Percentiles rank a stretch among this genome's conserved stretches.
Conservation (phyloP, 2,888 invertebrate species). For the Zygaena filipendulae region DNA sequence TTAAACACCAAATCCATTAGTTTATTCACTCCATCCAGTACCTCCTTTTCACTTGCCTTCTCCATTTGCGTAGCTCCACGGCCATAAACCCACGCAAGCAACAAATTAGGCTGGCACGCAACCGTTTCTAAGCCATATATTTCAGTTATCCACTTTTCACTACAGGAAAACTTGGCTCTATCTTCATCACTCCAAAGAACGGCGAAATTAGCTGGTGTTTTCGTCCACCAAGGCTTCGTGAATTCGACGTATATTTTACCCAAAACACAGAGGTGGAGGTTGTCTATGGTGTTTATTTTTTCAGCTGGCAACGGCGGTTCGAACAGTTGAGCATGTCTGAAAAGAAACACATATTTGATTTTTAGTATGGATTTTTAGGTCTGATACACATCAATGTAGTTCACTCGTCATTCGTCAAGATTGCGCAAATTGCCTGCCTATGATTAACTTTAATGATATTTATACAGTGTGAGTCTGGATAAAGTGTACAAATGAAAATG, state of each 20-base stretch:
- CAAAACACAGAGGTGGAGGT: constrained; percentile 72
- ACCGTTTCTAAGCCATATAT: constrained; percentile 71
- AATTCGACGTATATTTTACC: constrained; percentile 79
- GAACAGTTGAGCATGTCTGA: constrained; percentile 63
- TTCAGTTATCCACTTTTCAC: constrained; percentile 70
- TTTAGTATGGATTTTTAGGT: too few species aligned
- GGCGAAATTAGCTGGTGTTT: constrained; percentile 49
- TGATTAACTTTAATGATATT: too few species aligned
- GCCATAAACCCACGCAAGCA: constrained; percentile 76
- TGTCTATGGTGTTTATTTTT: constrained; percentile 68
- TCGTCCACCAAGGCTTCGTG: constrained; percentile 73
- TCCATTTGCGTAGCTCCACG: constrained; percentile 72
- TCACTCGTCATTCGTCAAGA: too few species aligned
- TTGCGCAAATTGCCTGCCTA: too few species aligned
- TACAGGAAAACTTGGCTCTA: constrained; percentile 44
- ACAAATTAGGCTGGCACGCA: constrained; percentile 67
- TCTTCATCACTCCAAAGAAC: constrained; percentile 69
- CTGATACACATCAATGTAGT: too few species aligned
- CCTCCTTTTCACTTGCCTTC: constrained; percentile 54
- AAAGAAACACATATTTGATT: constrained; percentile 14
- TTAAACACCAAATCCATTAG: constrained; percentile 64
- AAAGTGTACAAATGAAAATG: too few species aligned
- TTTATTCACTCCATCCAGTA: constrained; percentile 62
- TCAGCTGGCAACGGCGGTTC: constrained; percentile 62
- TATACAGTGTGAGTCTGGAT: too few species aligned